Evolutionary conservation across 2,888 invertebrate species (phyloP), one percentile per base, ranked within the genome.

Genomic region (Tridacna gigas): DNA sequence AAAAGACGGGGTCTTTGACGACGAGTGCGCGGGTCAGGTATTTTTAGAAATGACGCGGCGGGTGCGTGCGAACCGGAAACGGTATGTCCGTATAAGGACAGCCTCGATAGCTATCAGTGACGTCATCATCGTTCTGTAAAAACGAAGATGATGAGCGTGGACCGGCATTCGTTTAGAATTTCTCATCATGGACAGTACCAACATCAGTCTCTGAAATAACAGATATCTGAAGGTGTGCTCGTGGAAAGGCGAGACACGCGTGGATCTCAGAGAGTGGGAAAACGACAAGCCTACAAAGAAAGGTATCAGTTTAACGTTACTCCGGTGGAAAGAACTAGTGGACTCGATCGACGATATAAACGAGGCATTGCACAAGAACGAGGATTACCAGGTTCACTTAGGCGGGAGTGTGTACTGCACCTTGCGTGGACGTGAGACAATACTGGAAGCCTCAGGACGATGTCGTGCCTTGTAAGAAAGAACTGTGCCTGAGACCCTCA

Each of bases 401-500:
- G 79, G 82, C 7, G 78, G 79, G 13, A 74, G 75, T 26, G 77
- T 83, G 11, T 80, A 66, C 26, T 65, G 77, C 48, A 77, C 48
- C 51, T 20, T 83, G 79, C 51, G 78, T 84, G 51, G 80, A 80
- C 73, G 71, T 84, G 13, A 74, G 83, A 60, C 76, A 78, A 65
- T 84, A 77, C 45, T 84, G 83, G 83, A 80, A 84, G 66, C 83
- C 83, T 7, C 22, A 76, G 51, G 67, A 76, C 5, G 74, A 77
- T 18, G 66, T 76, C 20, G 66, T 83, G 45, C 83, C 83, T 7
- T 75, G 75, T 12, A 83, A 60, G 45, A 83, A 79, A 65, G 83
- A 79, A 48, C 20, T 83, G 26, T 73, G 79, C 56, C 66, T 79
- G 60, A 69, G 83, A 65, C 83, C 83, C 25, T 0, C 18, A 28